Base-by-base conservation (phyloP, 2,113 vertebrate genomes). In the Tragulus kanchil region DNA sequence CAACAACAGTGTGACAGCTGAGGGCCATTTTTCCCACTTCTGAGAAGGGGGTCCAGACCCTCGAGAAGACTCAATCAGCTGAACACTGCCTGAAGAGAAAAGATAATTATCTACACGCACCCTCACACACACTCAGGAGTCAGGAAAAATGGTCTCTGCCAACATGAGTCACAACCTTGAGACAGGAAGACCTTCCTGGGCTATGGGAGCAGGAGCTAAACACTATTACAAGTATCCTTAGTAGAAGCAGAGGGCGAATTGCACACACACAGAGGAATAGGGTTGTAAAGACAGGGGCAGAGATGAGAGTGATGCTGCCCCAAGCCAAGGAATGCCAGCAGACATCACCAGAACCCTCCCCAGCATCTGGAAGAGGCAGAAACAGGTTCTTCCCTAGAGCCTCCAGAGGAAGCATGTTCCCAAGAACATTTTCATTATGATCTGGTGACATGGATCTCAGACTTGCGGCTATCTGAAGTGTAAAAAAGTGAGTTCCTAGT, bases 401-500 rank as follows among this genome's bases (percentile, higher is more conserved):
- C 54, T 73, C 36, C 28, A 3, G 42, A 54, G 28, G 52, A 54
- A 71, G 21, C 1, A 6, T 2, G 0, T 3, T 0, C 12, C 28
- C 8, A 4, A 3, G 65, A 58, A 73, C 13, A 56, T 8, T 42
- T 75, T 90, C 11, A 73, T n/a, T 15, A 14, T 42, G 14, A 7
- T 19, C 12, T 7, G 90, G 17, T 56, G 25, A n/a, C 12, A 42
- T 86, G 48, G 8, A 67, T 48, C 67, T 90, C 19, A 36, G 23
- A 48, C 15, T 69, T 86, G 13, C 14, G 25, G 69, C 15, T 16
- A 25, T 26, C 42, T 88, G 21, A 84, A 65, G 1, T 75, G 2
- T 59, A 65, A 79, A 36, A 71, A 28, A 48, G 48, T 23, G 82
- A 14, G 77, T 75, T 48, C 26, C 21, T 85, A 14, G 36, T 58